A percentile compares a stretch with the other conserved stretches of the same genome.
Conservation (phyloP, 2,113 vertebrate genomes). For the Oncorhynchus mykiss region DNA sequence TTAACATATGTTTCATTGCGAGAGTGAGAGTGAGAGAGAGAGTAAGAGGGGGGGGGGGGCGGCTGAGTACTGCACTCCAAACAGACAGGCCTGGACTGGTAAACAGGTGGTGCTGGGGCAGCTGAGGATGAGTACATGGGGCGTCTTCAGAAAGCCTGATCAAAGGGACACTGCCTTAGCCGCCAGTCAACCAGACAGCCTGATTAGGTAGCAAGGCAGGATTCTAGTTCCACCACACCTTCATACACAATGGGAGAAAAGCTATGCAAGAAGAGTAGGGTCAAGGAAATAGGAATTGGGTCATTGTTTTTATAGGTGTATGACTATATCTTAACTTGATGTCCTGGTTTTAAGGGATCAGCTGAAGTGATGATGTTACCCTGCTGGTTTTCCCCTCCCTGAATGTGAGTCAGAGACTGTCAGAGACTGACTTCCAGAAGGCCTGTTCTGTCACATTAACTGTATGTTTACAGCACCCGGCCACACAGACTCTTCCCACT, state of each 20-base stretch:
- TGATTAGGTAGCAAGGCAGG: slow-evolving; percentile 59
- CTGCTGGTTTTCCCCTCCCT: background rate
- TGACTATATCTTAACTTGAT: background rate
- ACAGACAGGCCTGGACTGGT: slow-evolving; percentile 80
- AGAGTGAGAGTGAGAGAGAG: too few species aligned
- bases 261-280: background rate
- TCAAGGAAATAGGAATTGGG: background rate
- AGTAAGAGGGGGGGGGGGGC: background rate
- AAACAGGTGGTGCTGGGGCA: slow-evolving; percentile 84
- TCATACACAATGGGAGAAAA: slow-evolving; percentile 2
- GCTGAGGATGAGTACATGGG: slow-evolving; percentile 72
- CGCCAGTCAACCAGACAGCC: slow-evolving; percentile 66
- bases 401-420: slow-evolving; percentile 7
- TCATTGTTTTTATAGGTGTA: background rate
- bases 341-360: slow-evolving; percentile 8
- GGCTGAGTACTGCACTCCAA: slow-evolving; percentile 37
- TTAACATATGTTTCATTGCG: too few species aligned
- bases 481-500: slow-evolving; percentile 14
- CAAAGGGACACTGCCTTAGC: slow-evolving; percentile 79
- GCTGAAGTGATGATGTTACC: slow-evolving; percentile 4
- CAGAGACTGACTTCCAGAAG: background rate
- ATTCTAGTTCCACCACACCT: slow-evolving; percentile 16
- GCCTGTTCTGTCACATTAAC: slow-evolving; percentile 32
- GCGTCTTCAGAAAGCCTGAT: slow-evolving; percentile 79
- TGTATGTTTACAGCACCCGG: slow-evolving; percentile 27